Percentiles rank a stretch among this genome's conserved stretches.
phyloP scores from a whole-genome alignment of 2,797 vertebrate genomes.

The Myotis findleyi region DNA sequence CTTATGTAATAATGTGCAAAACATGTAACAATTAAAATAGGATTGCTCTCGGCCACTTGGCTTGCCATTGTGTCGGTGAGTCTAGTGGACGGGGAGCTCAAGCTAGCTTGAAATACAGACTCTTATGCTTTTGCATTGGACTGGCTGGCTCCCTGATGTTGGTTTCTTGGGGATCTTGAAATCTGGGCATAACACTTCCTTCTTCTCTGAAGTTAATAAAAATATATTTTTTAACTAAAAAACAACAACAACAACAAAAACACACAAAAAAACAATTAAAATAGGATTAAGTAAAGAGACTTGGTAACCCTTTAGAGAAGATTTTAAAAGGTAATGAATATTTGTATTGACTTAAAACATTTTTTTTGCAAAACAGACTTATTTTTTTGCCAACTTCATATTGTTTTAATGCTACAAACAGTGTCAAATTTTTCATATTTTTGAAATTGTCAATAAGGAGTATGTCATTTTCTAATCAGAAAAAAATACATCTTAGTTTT shows the following conservation, averaged over 20 bases:
- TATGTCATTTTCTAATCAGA: background rate
- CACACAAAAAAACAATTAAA: background rate
- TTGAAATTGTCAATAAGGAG: background rate
- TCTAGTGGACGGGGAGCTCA: too few relatives aligned
- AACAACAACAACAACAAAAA: too few relatives aligned
- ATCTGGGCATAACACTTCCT: too few relatives aligned
- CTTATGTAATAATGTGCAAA: background rate
- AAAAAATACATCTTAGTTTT: background rate
- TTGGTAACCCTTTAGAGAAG: background rate
- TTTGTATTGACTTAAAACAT: background rate
- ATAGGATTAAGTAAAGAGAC: background rate
- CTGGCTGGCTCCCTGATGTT: too few relatives aligned
- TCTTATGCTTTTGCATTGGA: too few relatives aligned
- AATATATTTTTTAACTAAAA: too few relatives aligned
- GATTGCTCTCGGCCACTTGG: background rate
- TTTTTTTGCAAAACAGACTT: background rate
- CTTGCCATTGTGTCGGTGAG: too few relatives aligned
- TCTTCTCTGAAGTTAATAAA: too few relatives aligned
- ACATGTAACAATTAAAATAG: constrained; percentile 10
- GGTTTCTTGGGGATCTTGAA: too few relatives aligned
- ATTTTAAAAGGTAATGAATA: background rate
- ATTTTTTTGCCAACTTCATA: background rate
- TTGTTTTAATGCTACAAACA: background rate
- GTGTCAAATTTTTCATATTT: background rate
- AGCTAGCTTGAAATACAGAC: too few relatives aligned